Evolutionary conservation across 2,888 invertebrate species (phyloP), one percentile per base, ranked within the genome.

Genomic region (Melieria crassipennis): DNA sequence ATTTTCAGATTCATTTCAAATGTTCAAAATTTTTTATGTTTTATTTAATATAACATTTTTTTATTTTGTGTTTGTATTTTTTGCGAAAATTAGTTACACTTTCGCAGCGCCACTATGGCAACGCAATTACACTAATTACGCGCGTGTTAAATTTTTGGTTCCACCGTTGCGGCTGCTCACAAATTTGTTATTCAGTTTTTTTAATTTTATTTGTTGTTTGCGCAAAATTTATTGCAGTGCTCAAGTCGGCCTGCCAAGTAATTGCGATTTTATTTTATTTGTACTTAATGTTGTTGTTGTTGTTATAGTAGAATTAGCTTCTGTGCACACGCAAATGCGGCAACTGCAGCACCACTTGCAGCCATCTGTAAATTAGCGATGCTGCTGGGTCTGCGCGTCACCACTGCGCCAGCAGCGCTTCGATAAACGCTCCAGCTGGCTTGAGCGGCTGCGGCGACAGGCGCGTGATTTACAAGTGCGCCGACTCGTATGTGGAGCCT

Each of bases 41-140:
- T 65, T 60, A 58, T 55, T 65, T 48, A 16, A 5, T 66, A 4
- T 66, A 30, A 30, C 1, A 30, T 30, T 1, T 30, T 55, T 55
- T 52, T 47, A 10, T 56, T 64, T 47, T 42, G 16, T 70, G 45
- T 47, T 52, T 56, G 5, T 9, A 30, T 7, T 50, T 43, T 47
- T 65, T 62, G 10, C 9, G 70, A 65, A 75, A 74, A 77, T 75
- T 77, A 75, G 77, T 75, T 75, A 80, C 80, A 81, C 81, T 81
- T 81, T 81, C 79, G 77, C 78, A 80, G 79, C 76, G 66, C 65
- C 30, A 30, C 74, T 67, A 71, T 65, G 52, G 42, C 55, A 61
- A 65, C 57, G 58, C 50, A 60, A 60, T 56, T 48, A 46, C 43
- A 65, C 50, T 52, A 63, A 68, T 69, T 57, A 47, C 57, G 30